Evolutionary conservation across 2,113 vertebrate species (phyloP).

Genomic region (Pimephales promelas): DNA sequence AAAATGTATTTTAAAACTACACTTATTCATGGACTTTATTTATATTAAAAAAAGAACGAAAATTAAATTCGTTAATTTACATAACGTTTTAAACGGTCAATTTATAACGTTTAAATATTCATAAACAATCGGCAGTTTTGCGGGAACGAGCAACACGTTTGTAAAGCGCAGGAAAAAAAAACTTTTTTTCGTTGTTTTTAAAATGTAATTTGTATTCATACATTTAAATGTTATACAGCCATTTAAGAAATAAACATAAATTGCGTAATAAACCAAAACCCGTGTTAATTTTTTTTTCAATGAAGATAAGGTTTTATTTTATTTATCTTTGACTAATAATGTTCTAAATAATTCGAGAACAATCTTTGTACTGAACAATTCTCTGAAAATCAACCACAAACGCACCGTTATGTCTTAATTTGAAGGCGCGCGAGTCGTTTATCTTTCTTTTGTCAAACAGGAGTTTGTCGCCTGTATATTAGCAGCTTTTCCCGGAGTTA

Average conservation of each 20-base stretch:
- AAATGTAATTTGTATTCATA: neutral
- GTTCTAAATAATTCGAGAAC: neutral
- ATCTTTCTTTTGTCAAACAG: neutral
- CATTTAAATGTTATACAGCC: neutral
- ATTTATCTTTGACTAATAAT: too few species aligned
- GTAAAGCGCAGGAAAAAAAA: neutral
- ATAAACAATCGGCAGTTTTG: neutral
- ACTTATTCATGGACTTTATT: neutral
- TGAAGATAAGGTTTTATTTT: neutral
- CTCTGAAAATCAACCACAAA: neutral
- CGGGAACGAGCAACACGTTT: neutral
- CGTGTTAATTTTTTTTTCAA: neutral
- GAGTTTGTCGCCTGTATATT: neutral
- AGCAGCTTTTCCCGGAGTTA: slow-evolving; percentile 20
- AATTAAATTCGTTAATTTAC: neutral
- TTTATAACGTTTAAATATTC: neutral
- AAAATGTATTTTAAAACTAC: neutral
- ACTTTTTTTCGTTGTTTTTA: neutral
- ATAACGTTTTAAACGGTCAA: neutral
- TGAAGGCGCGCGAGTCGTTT: neutral
- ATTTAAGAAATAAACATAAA: too few species aligned
- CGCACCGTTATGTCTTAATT: neutral
- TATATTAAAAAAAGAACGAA: too few species aligned
- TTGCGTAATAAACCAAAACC: neutral
- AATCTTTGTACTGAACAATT: neutral